phyloP scores from a whole-genome alignment of 2,797 vertebrate genomes.

The Darevskia nairensis region DNA sequence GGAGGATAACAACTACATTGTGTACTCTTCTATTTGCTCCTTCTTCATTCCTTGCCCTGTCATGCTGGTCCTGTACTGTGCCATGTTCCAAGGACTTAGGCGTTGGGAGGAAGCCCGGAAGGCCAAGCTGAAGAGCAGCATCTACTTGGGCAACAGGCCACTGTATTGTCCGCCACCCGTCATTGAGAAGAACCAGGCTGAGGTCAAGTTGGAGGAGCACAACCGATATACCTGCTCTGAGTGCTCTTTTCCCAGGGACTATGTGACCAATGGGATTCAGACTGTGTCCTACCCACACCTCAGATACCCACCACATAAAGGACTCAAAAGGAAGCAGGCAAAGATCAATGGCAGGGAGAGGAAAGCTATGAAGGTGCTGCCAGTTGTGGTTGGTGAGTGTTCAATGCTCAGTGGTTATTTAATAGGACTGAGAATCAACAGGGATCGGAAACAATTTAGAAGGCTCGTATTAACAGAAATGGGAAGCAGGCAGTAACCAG shows the following conservation, averaged over 20 bases:
- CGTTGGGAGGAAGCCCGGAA: slow-evolving; percentile 90
- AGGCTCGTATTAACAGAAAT: not conserved
- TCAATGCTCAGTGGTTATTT: fast-evolving
- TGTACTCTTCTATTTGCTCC: slow-evolving; percentile 95
- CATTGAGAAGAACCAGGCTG: slow-evolving; percentile 75
- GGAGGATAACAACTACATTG: slow-evolving; percentile 89
- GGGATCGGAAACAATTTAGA: not conserved
- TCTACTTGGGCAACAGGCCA: slow-evolving; percentile 77
- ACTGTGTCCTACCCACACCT: slow-evolving; percentile 79
- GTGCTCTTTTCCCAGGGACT: slow-evolving; percentile 66
- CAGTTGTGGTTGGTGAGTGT: slow-evolving; percentile 92
- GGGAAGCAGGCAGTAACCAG: not conserved
- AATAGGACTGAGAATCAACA: not conserved
- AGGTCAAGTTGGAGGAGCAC: slow-evolving; percentile 71
- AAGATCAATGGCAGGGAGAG: slow-evolving; percentile 92
- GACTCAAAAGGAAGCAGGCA: slow-evolving; percentile 76
- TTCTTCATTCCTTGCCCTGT: slow-evolving; percentile 96
- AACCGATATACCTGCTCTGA: slow-evolving; percentile 59
- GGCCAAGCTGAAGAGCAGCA: slow-evolving; percentile 84
- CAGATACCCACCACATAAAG: slow-evolving; percentile 70
- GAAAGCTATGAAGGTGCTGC: slow-evolving; percentile 95
- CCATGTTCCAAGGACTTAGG: slow-evolving; percentile 90
- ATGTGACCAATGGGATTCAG: slow-evolving; percentile 69
- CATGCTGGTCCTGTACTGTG: slow-evolving; percentile 94
- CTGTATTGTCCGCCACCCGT: slow-evolving; percentile 80